Evolutionary conservation across 2,113 vertebrate genomes (phyloP), one percentile per base, ranked within the genome.

Genomic region (Oceanites oceanicus): DNA sequence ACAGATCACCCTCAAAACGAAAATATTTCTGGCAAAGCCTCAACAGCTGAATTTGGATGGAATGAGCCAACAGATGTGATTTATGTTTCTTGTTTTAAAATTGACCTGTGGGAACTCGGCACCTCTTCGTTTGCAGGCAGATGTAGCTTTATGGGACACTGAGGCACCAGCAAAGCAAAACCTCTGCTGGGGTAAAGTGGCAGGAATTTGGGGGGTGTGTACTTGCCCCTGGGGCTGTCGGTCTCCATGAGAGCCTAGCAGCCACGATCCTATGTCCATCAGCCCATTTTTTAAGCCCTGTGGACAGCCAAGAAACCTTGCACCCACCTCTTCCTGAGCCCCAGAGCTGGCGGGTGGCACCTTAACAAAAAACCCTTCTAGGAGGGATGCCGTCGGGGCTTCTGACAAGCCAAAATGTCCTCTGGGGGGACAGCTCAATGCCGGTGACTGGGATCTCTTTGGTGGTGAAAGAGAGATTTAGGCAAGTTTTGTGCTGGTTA

Each of bases 71-170:
- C 27, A 84, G 65, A 80, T 52, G 65, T 36, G 32, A 72, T 83
- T 75, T 34, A 30, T 68, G 72, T 75, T 88, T 77, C 79, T 83
- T 78, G 30, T 36, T 94, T 88, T 87, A 71, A 90, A 94, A 52
- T 3, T 12, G 34, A 87, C 70, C 68, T 34, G 58, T 91, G 76
- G 56, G 49, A 96, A 91, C 73, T n/a, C 7, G 2, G 56, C 16
- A 55, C 11, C 58, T 72, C 27, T 83, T 68, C 6, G 6, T 71
- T 67, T 70, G 52, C 66, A 74, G 86, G 4, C 75, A 85, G 58
- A 84, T 13, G 15, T 34, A 88, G 58, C 9, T 58, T 68, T 66
- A 61, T 44, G 40, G 56, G 56, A 80, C 18, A 27, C 23, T 9
- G 23, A 74, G 38, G 53, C 55, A 82, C 9, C 38, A 52, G 71